These are phyloP conservation scores for Brachionus rotundiformis DNA, from an alignment of 1,140 invertebrate species.

Conservation along the genomic window DNA sequence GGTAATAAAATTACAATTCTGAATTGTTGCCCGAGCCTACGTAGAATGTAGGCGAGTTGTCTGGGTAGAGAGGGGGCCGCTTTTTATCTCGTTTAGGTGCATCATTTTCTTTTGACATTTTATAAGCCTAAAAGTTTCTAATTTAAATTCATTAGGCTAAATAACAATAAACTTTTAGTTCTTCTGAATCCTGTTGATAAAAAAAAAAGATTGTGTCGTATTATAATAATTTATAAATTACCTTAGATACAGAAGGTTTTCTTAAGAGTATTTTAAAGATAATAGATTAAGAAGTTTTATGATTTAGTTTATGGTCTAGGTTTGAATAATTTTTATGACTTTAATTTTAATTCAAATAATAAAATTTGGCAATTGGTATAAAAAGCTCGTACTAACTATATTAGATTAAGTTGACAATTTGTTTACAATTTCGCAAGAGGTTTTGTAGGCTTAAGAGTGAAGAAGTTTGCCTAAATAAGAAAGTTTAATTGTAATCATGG, in stretches of 20 bases:
- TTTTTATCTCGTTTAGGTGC: conserved; percentile 37
- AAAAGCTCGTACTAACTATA: background rate
- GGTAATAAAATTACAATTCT: conserved; percentile 12
- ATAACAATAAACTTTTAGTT: background rate
- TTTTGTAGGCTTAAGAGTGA: background rate
- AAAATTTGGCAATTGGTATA: background rate
- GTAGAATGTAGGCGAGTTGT: conserved; percentile 37
- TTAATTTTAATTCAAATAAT: background rate
- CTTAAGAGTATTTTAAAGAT: background rate
- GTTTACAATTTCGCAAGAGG: background rate
- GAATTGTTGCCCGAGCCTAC: conserved; percentile 46
- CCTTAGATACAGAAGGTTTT: conserved; percentile 25
- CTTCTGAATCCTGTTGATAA: conserved; percentile 27
- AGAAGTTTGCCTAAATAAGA: background rate
- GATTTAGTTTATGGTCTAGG: background rate
- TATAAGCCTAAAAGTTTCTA: background rate
- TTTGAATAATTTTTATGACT: background rate
- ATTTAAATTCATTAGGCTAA: background rate
- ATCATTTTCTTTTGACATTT: conserved; percentile 38
- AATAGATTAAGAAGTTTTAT: background rate
- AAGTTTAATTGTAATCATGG: background rate
- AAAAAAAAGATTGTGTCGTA: background rate
- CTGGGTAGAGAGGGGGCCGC: background rate
- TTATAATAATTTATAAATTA: conserved; percentile 48
- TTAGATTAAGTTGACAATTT: conserved; percentile 5